Evolutionary conservation across 2,113 vertebrate species (phyloP), one percentile per base, ranked within the genome.

Genomic region (Damaliscus lunatus): DNA sequence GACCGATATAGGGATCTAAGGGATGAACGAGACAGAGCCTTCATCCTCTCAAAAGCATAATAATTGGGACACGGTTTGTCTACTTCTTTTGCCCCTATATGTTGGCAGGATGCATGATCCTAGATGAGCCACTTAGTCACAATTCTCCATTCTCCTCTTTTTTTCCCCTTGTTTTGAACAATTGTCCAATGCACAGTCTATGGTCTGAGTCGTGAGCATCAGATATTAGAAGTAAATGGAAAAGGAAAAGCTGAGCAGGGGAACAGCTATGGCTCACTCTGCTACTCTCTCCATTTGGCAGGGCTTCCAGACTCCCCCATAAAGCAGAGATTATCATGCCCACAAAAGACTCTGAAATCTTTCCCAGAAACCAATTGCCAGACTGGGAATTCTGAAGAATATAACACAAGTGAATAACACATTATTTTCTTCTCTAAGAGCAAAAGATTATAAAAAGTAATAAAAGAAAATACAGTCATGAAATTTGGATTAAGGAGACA

Each of bases 361-460:
- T 85, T 78, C 81, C 94, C 92, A 90, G 90, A 94, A 94, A 31
- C 53, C 15, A 21, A 52, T 1, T 62, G 48, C 60, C 29, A 97
- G 52, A 7, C 60, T 23, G 23, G 55, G 92, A 90, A 43, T 55
- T 81, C 40, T 52, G 40, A 92, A 50, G 71, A 81, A 57, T 40
- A 77, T 29, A 86, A 86, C 53, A 55, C 33, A 89, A 92, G 43
- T 57, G 60, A 92, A 82, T 57, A 91, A 92, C 13, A 27, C 46
- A 33, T 50, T 81, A 33, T 83, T 90, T 90, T 90, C 62, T 92
- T 55, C 67, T 90, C 57, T 40, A 88, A 91, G 78, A 92, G 27
- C 27, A 78, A 95, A 94, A 84, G 19, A 12, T 92, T 84, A 89
- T 85, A 53, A 67, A 84, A 92, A 94, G 55, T 64, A 86, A 91